Conservation (phyloP, 2,113 vertebrate genomes). For the Oreocharis arfaki region DNA sequence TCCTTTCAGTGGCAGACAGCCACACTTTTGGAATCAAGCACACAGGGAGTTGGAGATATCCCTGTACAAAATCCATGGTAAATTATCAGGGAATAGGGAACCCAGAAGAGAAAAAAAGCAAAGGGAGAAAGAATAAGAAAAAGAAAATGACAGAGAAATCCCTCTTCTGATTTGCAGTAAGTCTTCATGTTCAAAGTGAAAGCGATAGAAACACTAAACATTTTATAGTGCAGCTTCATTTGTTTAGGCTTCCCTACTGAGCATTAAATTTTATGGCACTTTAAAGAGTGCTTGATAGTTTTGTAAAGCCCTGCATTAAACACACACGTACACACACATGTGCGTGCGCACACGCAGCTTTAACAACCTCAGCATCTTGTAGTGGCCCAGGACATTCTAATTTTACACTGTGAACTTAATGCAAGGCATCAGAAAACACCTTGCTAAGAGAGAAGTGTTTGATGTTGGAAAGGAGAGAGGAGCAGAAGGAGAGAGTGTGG, state of each 20-base stretch:
- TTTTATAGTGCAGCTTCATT: slow-evolving; percentile 12
- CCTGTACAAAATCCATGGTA: neutral
- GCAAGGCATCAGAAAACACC: neutral
- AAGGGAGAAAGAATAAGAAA: neutral
- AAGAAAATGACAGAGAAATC: neutral
- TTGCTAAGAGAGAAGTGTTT: neutral
- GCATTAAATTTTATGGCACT: slow-evolving; percentile 31
- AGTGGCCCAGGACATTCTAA: neutral
- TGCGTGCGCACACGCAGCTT: neutral
- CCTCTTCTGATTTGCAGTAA: neutral
- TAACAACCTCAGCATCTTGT: neutral
- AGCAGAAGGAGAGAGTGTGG: neutral
- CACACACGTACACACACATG: neutral
- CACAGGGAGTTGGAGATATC: neutral
- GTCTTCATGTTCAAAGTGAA: slow-evolving; percentile 21
- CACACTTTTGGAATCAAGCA: neutral
- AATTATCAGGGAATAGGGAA: neutral
- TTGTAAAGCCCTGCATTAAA: slow-evolving; percentile 35
- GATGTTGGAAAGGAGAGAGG: neutral
- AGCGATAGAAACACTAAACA: neutral
- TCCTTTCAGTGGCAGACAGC: neutral
- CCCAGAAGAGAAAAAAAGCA: neutral
- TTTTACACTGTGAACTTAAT: neutral
- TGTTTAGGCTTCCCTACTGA: slow-evolving; percentile 9
- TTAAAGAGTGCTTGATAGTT: slow-evolving; percentile 39